Evolutionary conservation across 2,888 invertebrate species (phyloP).

Genomic region (Dynastes maya): DNA sequence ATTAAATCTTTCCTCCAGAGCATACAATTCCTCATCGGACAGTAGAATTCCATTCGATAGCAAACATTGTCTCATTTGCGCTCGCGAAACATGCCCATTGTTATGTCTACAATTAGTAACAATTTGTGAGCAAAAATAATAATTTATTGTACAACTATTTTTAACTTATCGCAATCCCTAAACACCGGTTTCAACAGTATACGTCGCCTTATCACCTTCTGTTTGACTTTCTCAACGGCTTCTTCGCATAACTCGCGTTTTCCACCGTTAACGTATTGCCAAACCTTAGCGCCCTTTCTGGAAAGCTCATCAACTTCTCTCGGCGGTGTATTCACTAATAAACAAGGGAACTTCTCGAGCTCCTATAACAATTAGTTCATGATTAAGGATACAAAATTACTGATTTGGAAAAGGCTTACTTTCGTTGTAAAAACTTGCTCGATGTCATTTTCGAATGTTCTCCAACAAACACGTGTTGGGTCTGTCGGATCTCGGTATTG

Average conservation of each 20-base stretch:
- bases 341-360: constrained; percentile 79
- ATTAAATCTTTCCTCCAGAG: constrained; percentile 80
- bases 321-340: constrained; percentile 74
- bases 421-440: constrained; percentile 75
- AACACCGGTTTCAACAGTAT: constrained; percentile 80
- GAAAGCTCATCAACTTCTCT: constrained; percentile 71
- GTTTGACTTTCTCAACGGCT: constrained; percentile 77
- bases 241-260: constrained; percentile 75
- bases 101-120: constrained; percentile 72
- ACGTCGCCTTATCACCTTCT: constrained; percentile 76
- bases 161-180: constrained; percentile 80
- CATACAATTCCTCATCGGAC: constrained; percentile 78
- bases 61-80: constrained; percentile 81
- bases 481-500: constrained; percentile 85
- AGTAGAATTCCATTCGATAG: constrained; percentile 79
- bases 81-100: constrained; percentile 81
- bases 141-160: background rate
- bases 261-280: constrained; percentile 68
- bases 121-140: constrained; percentile 9
- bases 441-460: constrained; percentile 84
- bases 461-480: constrained; percentile 80
- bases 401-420: constrained; percentile 55
- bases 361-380: constrained; percentile 58
- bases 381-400: background rate
- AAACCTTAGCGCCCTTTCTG: constrained; percentile 71